These are phyloP conservation scores for Hemicrepidius hirtus DNA, from an alignment of 2,888 invertebrate species.

Conservation along the genomic window DNA sequence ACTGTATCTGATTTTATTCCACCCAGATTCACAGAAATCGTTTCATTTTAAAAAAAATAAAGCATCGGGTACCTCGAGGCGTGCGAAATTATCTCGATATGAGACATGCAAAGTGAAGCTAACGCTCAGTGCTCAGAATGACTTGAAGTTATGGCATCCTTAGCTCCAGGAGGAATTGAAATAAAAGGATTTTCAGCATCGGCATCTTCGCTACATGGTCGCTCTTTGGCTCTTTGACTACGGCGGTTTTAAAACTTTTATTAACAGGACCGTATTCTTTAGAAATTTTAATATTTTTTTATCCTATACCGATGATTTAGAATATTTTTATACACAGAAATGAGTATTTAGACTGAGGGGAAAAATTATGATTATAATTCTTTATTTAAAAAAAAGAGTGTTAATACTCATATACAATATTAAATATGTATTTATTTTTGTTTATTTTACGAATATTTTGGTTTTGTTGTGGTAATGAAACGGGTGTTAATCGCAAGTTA, in stretches of 20 bases:
- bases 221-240: conserved; percentile 39
- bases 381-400: too few relatives aligned
- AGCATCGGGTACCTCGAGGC: conserved; percentile 26
- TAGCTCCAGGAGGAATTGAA: conserved; percentile 40
- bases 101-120: conserved; percentile 60
- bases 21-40: conserved; percentile 34
- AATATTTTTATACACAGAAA: too few relatives aligned
- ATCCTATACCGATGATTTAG: too few relatives aligned
- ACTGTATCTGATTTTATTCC: conserved; percentile 13
- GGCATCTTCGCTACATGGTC: conserved; percentile 39
- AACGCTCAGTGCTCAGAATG: conserved; percentile 50
- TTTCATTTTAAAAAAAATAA: conserved; percentile 31
- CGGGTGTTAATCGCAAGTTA: not conserved
- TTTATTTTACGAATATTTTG: too few relatives aligned
- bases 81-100: conserved; percentile 63
- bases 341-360: too few relatives aligned
- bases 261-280: conserved; percentile 39
- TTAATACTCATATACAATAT: too few relatives aligned
- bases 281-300: too few relatives aligned
- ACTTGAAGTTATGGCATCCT: conserved; percentile 49
- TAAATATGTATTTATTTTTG: too few relatives aligned
- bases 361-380: too few relatives aligned
- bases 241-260: conserved; percentile 44
- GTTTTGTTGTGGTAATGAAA: not conserved
- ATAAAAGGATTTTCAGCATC: conserved; percentile 45